Base-by-base conservation (phyloP, 2,797 vertebrate species). In the Columba guinea region DNA sequence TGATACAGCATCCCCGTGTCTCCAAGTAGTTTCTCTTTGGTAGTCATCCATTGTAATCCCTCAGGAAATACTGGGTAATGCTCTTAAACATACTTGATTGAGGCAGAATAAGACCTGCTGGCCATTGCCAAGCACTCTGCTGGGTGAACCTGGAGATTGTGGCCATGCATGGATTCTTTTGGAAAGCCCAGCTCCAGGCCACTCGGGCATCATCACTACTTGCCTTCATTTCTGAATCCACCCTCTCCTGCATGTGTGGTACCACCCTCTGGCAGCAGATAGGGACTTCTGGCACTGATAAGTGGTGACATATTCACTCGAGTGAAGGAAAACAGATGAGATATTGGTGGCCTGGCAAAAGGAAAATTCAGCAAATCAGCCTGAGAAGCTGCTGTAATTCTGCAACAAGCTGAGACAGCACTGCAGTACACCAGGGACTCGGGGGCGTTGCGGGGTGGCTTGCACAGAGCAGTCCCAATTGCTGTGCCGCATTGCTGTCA, bases 1-100 rank as follows among this genome's bases (percentile, higher is more conserved):
- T 91, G 92, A 85, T 78, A 90, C 68, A 92, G 51, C 56, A 59
- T 69, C 44, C 49, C 56, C 71, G 55, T 55, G 22, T 91, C 76
- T 94, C 62, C 55, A 87, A 26, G 34, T 62, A 84, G 53, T 48
- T 89, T 89, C 16, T 71, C 30, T 94, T 76, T 46, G 32, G 35
- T 86, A 94, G 71, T n/a, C 24, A 56, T 69, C 60, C 73, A 15
- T 80, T 48, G 21, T 56, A 78, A 71, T 58, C 62, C 86, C 82
- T 92, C 80, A 79, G 77, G 84, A 93, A 94, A 63, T 94, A 81
- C 28, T 32, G 69, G 59, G 49, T 75, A 49, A 21, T 39, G 18
- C 63, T 70, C 78, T 70, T 89, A 80, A 83, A 64, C 56, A 3
- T 85, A 39, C 16, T 59, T 85, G 52, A 53, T 9, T 34, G 56